Percentiles rank a stretch among this genome's conserved stretches.
Evolutionary conservation across 2,888 invertebrate genomes (phyloP).

Genomic region (Macaria liturata): DNA sequence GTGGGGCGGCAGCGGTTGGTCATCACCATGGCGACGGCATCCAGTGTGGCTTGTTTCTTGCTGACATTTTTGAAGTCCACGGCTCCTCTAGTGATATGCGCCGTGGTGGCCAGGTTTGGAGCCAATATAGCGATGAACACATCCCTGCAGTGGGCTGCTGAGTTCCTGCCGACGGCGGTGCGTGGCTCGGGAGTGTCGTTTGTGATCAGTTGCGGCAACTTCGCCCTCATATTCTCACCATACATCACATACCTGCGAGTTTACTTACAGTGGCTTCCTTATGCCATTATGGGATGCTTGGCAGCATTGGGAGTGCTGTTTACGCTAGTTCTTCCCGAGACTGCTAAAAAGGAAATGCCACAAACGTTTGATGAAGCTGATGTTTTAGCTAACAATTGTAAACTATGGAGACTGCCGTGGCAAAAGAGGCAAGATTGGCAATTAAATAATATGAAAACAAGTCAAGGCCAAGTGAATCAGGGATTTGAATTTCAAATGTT

Average conservation of each 20-base stretch:
- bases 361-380: slow-evolving; percentile 69
- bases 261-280: slow-evolving; percentile 56
- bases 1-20: too few species aligned
- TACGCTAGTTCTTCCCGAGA: slow-evolving; percentile 60
- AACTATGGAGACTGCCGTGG: slow-evolving; percentile 37
- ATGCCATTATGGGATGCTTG: slow-evolving; percentile 48
- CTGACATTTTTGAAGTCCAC: too few species aligned
- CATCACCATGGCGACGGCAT: too few species aligned
- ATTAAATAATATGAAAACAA: too few species aligned
- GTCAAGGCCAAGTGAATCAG: too few species aligned
- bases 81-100: too few species aligned
- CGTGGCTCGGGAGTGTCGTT: slow-evolving; percentile 58
- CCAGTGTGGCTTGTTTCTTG: too few species aligned
- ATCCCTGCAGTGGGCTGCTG: slow-evolving; percentile 21
- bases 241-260: slow-evolving; percentile 61
- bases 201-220: slow-evolving; percentile 53
- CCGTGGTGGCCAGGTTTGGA: slow-evolving; percentile 27
- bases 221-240: slow-evolving; percentile 53
- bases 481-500: too few species aligned
- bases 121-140: slow-evolving; percentile 16
- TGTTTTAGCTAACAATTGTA: slow-evolving; percentile 46
- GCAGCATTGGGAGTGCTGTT: slow-evolving; percentile 45
- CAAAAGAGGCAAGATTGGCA: too few species aligned
- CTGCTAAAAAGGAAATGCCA: slow-evolving; percentile 62
- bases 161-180: slow-evolving; percentile 55